Evolutionary conservation across 2,113 vertebrate species (phyloP), one percentile per base, ranked within the genome.

Genomic region (Sebastes schlegelii): DNA sequence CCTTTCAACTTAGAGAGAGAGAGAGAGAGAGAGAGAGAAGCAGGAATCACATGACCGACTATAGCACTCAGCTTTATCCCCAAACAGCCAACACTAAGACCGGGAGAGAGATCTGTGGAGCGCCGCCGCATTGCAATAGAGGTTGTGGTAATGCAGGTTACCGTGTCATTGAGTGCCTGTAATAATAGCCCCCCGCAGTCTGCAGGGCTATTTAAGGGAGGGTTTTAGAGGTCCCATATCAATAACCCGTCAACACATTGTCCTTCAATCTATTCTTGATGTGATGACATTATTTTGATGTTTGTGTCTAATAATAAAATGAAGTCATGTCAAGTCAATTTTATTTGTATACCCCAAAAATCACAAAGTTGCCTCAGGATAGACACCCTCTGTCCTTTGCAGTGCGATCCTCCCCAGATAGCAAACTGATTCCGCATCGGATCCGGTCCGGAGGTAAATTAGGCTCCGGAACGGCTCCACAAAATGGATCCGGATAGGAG

Each of bases 11-110:
- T 90, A 70, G 77, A 77, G 86, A 87, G 26, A 46, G 13, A 71
- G 26, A n/a, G 13, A 55, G 21, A 54, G 10, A 54, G 13, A 49
- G 70, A 40, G 79, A 82, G 86, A 86, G 85, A 89, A 75, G 10
- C 42, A 67, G 78, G 85, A 82, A 86, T 95, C 93, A 95, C 94
- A 91, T 94, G 94, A 95, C 92, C 87, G 75, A 84, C 34, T 34
- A 14, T 14, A 74, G 86, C 83, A 52, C 83, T 51, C 83, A 21
- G 91, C 86, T 89, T 90, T 88, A 89, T 87, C 57, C 89, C 76
- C 65, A 49, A 85, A 9, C 85, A 89, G 79, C 58, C 58, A 60
- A 52, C 92, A 70, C 49, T 2, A 4, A 69, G 69, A 46, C 43
- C 46, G 21, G 77, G 73, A n/a, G 13, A 26, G 13, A 46, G 67